These are phyloP conservation scores for Xanthia togata DNA, from an alignment of 2,888 invertebrate species.

Conservation along the genomic window DNA sequence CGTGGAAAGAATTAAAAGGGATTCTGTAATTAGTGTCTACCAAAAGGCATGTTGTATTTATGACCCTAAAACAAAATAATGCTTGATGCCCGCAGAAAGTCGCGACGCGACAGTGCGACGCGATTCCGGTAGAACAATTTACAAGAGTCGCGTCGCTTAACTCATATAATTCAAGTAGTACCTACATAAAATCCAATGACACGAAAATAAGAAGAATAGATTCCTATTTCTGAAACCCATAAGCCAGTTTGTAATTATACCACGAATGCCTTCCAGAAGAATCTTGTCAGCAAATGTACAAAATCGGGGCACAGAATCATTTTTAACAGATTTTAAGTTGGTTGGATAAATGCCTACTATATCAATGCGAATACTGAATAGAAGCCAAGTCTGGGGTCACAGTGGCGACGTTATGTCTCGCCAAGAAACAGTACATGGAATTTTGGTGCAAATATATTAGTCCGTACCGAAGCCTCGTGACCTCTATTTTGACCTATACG, in stretches of 20 bases:
- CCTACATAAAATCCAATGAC: neutral
- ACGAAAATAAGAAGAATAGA: neutral
- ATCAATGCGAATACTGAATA: conserved; percentile 55
- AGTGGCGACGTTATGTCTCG: conserved; percentile 64
- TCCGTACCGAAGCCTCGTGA: conserved; percentile 24
- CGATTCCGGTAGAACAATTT: too few relatives aligned
- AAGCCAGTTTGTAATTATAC: neutral
- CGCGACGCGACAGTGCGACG: too few relatives aligned
- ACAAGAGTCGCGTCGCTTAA: too few relatives aligned
- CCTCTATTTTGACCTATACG: conserved; percentile 47
- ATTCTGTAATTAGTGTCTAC: neutral
- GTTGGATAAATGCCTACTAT: conserved; percentile 33
- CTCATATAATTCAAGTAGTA: neutral
- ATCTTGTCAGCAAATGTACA: conserved; percentile 13
- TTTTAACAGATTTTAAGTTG: conserved; percentile 43
- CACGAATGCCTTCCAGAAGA: neutral
- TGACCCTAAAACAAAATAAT: neutral
- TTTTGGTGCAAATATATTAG: conserved; percentile 39
- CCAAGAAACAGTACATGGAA: conserved; percentile 64
- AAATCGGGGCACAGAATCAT: conserved; percentile 8
- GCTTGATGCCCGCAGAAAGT: too few relatives aligned
- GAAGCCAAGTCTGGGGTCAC: conserved; percentile 63
- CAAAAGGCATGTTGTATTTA: neutral
- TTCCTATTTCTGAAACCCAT: neutral
- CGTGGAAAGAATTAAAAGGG: too few relatives aligned